Evolutionary conservation across 2,113 vertebrate genomes (phyloP), one percentile per base, ranked within the genome.

Genomic region (Ariopsis seemanni): DNA sequence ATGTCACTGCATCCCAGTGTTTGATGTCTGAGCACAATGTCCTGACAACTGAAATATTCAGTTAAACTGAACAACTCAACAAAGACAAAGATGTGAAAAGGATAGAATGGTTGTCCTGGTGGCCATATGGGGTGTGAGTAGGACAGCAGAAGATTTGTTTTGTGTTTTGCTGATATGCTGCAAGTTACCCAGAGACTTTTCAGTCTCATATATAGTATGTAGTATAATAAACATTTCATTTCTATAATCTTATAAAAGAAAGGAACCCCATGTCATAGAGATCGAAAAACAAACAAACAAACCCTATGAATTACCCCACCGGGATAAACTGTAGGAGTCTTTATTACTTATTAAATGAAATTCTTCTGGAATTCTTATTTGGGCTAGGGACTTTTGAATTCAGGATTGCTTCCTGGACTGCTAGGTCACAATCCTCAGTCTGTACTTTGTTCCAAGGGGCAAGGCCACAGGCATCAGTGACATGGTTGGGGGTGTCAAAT

Each of bases 31-130:
- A 69, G 79, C 18, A 57, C 27, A 77, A 77, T 55, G 30, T 69
- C 60, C 55, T 60, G 79, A 72, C 79, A 81, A 53, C 78, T 82
- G 78, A 57, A 86, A 52, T 34, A 34, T 62, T 82, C 55, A 63
- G 81, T 27, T 77, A 42, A 82, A 83, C 48, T 30, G 17, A 82
- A 83, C 27, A 71, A 11, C 20, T 34, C 14, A 17, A 34, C 80
- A 83, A 83, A 87, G n/a, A 42, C 27, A 84, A 88, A 84, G 25
- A 60, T 9, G 27, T 52, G 17, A 83, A 65, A 82, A 88, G 50
- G 57, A n/a, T n/a, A 58, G 11, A 65, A n/a, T 60, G 17, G 17
- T 78, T 0, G 9, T 12, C 42, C 22, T 42, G 27, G 55, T 55
- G 80, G 12, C 71, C 71, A 77, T 83, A 77, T 87, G 86, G 18